Base-by-base conservation (phyloP, 2,888 invertebrate genomes). In the Apamea anceps region DNA sequence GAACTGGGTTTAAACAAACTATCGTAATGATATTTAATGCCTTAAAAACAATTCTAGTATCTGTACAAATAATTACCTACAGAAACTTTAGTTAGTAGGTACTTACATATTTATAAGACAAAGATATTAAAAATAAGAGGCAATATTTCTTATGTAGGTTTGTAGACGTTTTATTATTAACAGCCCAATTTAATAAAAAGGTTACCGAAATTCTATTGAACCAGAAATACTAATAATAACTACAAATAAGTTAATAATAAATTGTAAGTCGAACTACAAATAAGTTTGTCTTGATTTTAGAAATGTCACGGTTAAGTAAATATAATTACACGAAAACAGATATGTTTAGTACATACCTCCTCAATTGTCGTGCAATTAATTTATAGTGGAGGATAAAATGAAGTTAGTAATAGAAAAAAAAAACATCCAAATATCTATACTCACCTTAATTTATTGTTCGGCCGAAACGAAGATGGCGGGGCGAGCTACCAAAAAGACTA, bases 131-230 rank as follows among this genome's bases (percentile, higher is more conserved):
- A 18, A 48, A 60, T 12, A 15, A 25, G 37, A 37, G 37, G 25
- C 28, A 28, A 57, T 48, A 37, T 42, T 51, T 67, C 37, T 60
- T n/a, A 32, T 13, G 42, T 67, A 32, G 72, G 57, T 42, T n/a
- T 4, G 42, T 42, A 62, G n/a, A 62, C 37, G 8, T 68, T 68
- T 67, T 28, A 75, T 54, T 68, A 80, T 67, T 82, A 45, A 82
- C 0, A 54, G 37, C 25, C 45, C 18, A 45, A 54, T 67, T 67
- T n/a, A 62, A 62, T 48, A 28, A 54, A 6, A 12, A 75, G 25
- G n/a, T 32, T 71, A 57, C 28, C 12, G n/a, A 62, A 45, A 32
- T 54, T 62, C 1, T 7, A 25, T 74, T 51, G 60, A 73, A 81
- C n/a, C 32, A 21, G 10, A 37, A 60, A 51, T 54, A 54, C 32